These are phyloP conservation scores for Palythoa grandiflora DNA, from an alignment of 92 coral and sea anemone species.

Conservation along the genomic window DNA sequence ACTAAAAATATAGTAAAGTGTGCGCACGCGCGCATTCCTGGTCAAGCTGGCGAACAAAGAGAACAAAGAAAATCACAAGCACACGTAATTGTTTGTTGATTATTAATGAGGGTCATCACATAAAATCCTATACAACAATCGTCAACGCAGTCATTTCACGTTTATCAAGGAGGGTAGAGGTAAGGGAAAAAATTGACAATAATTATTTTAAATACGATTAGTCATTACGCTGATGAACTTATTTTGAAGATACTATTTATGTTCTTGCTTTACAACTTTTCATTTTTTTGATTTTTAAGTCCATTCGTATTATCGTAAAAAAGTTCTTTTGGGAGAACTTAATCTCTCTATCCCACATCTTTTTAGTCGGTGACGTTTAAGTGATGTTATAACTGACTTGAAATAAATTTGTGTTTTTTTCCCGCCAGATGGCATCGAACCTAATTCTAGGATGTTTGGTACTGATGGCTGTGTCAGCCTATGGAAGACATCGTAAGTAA, in stretches of 20 bases:
- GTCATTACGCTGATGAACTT: too few species aligned
- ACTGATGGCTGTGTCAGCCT: conserved; percentile 90
- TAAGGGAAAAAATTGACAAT: conserved; percentile 25
- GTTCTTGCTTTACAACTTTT: not conserved
- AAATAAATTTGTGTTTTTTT: not conserved
- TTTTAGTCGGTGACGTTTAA: not conserved
- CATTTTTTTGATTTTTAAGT: not conserved
- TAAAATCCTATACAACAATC: conserved; percentile 72
- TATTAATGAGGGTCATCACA: conserved; percentile 78
- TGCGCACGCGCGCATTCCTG: conserved; percentile 15
- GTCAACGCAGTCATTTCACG: conserved; percentile 56
- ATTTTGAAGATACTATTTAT: not conserved
- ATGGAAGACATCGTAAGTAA: conserved; percentile 94
- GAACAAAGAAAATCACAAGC: conserved; percentile 62
- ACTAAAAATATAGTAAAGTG: not conserved
- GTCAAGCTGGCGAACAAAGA: conserved; percentile 52
- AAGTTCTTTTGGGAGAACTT: not conserved
- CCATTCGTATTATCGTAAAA: not conserved
- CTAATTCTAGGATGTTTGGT: conserved; percentile 89
- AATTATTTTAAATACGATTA: not conserved
- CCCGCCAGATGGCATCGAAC: conserved; percentile 94
- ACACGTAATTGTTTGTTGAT: conserved; percentile 74
- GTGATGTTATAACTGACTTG: not conserved
- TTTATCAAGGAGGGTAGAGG: conserved; percentile 37
- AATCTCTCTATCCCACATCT: not conserved